These are phyloP conservation scores for Glaucopsyche alexis DNA, from an alignment of 2,888 invertebrate genomes.

Conservation along the genomic window DNA sequence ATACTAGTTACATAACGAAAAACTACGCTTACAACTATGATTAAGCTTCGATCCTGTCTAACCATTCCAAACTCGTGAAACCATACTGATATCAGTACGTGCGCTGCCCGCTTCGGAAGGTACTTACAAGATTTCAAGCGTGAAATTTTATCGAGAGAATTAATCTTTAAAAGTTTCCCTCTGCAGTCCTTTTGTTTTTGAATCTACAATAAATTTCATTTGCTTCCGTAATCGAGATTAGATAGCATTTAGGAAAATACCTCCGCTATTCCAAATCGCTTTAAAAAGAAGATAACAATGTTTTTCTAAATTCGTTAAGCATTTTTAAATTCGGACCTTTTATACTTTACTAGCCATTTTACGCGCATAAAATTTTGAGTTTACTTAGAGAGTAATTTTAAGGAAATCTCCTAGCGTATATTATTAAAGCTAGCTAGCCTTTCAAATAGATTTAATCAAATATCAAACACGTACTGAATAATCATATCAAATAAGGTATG, in stretches of 20 bases:
- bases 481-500: not conserved
- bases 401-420: too few relatives aligned
- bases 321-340: slow-evolving; percentile 2
- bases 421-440: too few relatives aligned
- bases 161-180: slow-evolving; percentile 71
- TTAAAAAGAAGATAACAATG: slow-evolving; percentile 16
- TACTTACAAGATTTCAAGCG: slow-evolving; percentile 66
- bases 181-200: slow-evolving; percentile 66
- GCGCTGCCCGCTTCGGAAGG: slow-evolving; percentile 54
- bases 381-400: too few relatives aligned
- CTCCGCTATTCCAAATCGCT: slow-evolving; percentile 4
- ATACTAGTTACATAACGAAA: too few relatives aligned
- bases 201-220: slow-evolving; percentile 69
- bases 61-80: slow-evolving; percentile 44
- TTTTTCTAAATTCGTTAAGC: slow-evolving; percentile 13
- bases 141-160: slow-evolving; percentile 77
- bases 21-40: too few relatives aligned
- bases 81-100: slow-evolving; percentile 55
- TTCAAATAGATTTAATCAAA: too few relatives aligned
- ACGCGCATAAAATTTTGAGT: not conserved
- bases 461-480: not conserved
- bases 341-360: not conserved
- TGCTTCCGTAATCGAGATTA: slow-evolving; percentile 62
- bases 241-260: slow-evolving; percentile 48
- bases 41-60: slow-evolving; percentile 39